phyloP scores from a whole-genome alignment of 2,797 vertebrate genomes.

The Fringilla coelebs region DNA sequence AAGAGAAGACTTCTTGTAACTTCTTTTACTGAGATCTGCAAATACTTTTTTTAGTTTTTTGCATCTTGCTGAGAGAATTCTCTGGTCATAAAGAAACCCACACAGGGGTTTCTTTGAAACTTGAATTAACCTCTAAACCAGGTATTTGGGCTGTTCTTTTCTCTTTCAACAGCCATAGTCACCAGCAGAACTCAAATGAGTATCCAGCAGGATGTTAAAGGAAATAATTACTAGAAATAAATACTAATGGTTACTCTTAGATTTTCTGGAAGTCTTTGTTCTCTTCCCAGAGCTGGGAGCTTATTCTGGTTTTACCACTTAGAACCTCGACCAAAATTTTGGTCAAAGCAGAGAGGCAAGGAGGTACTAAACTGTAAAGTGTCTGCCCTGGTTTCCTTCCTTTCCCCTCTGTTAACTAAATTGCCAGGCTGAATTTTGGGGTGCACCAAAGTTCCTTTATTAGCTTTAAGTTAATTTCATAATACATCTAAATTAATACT shows the following conservation, averaged over 20 bases:
- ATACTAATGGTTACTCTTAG: background rate
- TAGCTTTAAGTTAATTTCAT: background rate
- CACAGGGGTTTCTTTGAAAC: background rate
- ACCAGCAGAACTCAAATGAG: background rate
- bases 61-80: background rate
- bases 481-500: background rate
- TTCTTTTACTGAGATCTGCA: background rate
- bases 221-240: background rate
- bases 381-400: background rate
- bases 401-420: background rate
- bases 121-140: background rate
- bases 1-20: background rate
- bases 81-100: background rate
- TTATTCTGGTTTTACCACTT: background rate
- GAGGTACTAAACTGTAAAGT: background rate
- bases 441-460: background rate
- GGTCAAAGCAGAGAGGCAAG: background rate
- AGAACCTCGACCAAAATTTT: background rate
- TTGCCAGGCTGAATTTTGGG: background rate
- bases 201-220: background rate
- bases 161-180: background rate
- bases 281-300: background rate
- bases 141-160: background rate
- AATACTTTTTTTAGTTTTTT: background rate
- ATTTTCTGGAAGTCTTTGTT: background rate